Evolutionary conservation across 1,140 invertebrate species (phyloP), one percentile per base, ranked within the genome.

Genomic region (Holotrichia oblita): DNA sequence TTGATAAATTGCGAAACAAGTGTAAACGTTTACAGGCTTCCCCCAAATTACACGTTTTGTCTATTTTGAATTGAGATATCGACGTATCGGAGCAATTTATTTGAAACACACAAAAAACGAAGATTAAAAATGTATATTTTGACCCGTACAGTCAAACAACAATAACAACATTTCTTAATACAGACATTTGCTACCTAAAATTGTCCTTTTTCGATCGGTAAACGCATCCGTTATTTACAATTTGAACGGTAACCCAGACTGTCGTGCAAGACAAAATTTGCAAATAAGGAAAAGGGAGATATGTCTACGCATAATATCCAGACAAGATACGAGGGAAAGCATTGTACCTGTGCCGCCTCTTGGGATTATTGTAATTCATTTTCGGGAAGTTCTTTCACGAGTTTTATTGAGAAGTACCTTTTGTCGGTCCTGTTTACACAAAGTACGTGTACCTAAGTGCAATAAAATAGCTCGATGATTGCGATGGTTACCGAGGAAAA

Each of bases 21-120:
- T 69, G 61, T 69, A 69, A 69, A 27, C 61, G 61, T 69, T 69
- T 69, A 27, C 7, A 75, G 74, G 74, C 22, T 24, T 55, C 27
- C 14, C 12, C 27, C 14, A 77, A 55, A 78, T 55, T 22, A n/a
- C 73, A n/a, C 59, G 59, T 78, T 27, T 40, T 42, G 73, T 69
- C 27, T 69, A 27, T 69, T 69, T 69, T 69, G 8, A 69, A 69
- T 69, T 34, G 61, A 69, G 48, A n/a, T 55, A 55, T 55, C 17
- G 48, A 17, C 48, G 12, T 55, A 3, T 55, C 12, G n/a, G 12
- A 2, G 14, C 48, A 6, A 55, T 55, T 17, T 55, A 55, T 17
- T 17, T 55, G n/a, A 14, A 17, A 55, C 6, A 55, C n/a, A n/a
- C n/a, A n/a, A n/a, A n/a, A n/a, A 55, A 17, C 48, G 27, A 55